Percentiles rank a stretch among this genome's conserved stretches.
phyloP scores from a whole-genome alignment of 37 sponge, comb jelly and placozoan species.

The Dysidea cf. avara region DNA sequence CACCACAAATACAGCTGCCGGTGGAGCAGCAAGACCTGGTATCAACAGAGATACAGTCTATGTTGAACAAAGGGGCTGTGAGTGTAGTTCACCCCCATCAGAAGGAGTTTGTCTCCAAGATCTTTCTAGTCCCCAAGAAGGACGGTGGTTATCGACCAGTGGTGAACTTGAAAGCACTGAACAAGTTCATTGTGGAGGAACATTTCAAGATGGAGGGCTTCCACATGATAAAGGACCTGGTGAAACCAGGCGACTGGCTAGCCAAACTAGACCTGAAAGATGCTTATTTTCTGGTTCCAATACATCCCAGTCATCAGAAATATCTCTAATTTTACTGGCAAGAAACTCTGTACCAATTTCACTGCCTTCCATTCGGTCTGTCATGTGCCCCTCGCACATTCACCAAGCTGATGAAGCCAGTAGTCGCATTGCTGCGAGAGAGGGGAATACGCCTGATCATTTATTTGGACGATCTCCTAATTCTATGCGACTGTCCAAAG shows the following conservation, averaged over 20 bases:
- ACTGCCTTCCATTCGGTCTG: too few species aligned
- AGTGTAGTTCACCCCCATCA: too few species aligned
- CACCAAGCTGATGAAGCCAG: constrained; percentile 8
- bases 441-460: not conserved
- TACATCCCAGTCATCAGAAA: not conserved
- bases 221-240: not conserved
- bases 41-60: too few species aligned
- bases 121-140: constrained; percentile 3
- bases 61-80: too few species aligned
- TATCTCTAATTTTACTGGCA: constrained; percentile 7
- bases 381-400: too few species aligned
- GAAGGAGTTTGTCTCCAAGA: not conserved
- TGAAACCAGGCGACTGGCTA: constrained; percentile 15
- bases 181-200: not conserved
- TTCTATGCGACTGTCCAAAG: not conserved
- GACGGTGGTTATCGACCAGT: constrained; percentile 9
- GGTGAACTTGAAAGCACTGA: constrained; percentile 15
- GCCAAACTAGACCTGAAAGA: constrained; percentile 13
- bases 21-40: too few species aligned
- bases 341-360: too few species aligned
- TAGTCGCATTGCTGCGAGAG: not conserved
- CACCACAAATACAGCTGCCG: too few species aligned
- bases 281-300: constrained; percentile 5
- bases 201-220: constrained; percentile 32
- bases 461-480: constrained; percentile 6